A percentile compares a stretch with the other conserved stretches of the same genome.
phyloP scores from a whole-genome alignment of 1,140 invertebrate genomes.

The Caenorhabditis remanei region DNA sequence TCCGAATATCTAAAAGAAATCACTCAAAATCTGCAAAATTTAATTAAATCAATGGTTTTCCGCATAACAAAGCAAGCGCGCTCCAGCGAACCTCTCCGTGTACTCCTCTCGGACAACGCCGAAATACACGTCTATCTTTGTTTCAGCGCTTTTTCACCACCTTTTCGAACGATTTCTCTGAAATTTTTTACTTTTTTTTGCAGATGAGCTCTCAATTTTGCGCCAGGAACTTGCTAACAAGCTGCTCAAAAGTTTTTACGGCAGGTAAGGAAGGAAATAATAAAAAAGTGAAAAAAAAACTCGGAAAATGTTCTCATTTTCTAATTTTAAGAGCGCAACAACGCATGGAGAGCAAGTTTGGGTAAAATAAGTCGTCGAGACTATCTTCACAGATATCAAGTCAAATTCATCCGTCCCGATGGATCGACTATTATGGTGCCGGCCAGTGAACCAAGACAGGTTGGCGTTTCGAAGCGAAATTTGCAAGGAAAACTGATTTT shows the following conservation, averaged over 20 bases:
- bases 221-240: neutral
- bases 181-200: neutral
- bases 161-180: neutral
- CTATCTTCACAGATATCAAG: slow-evolving; percentile 66
- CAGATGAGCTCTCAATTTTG: slow-evolving; percentile 28
- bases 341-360: slow-evolving; percentile 70
- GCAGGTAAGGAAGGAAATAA: no score
- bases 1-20: no score
- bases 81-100: no score
- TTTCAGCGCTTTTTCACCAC: no score
- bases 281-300: no score
- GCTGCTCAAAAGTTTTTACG: neutral
- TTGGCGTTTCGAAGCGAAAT: slow-evolving; percentile 46
- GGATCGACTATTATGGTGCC: slow-evolving; percentile 72
- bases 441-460: slow-evolving; percentile 69
- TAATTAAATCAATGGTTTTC: no score
- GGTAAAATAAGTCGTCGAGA: slow-evolving; percentile 63
- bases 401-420: slow-evolving; percentile 69
- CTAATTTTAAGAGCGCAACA: slow-evolving; percentile 56
- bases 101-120: no score
- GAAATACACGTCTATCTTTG: no score
- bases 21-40: no score
- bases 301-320: no score
- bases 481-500: neutral
- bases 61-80: no score